phyloP scores from a whole-genome alignment of 2,113 vertebrate genomes.

The Oplegnathus fasciatus region DNA sequence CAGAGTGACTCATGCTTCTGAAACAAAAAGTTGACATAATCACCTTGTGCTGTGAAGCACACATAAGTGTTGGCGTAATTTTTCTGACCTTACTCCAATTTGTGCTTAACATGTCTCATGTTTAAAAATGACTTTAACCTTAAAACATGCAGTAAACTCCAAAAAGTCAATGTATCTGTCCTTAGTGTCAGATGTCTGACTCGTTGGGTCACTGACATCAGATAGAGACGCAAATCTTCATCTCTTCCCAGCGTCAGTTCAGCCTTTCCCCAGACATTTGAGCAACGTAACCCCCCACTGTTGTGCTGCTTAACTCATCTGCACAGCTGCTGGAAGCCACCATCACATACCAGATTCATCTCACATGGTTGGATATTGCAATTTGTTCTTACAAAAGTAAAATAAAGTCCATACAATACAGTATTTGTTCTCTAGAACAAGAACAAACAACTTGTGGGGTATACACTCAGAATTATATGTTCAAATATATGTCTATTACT shows the following conservation, averaged over 20 bases:
- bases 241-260: not conserved
- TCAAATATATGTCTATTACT: no score
- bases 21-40: slow-evolving; percentile 25
- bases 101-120: slow-evolving; percentile 10
- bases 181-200: slow-evolving; percentile 3
- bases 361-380: no score
- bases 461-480: not conserved
- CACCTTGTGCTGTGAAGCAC: slow-evolving; percentile 27
- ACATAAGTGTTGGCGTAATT: slow-evolving; percentile 16
- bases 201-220: not conserved
- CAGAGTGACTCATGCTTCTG: slow-evolving; percentile 56
- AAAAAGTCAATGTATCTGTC: not conserved
- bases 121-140: slow-evolving; percentile 19
- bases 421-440: not conserved
- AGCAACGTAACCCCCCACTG: no score
- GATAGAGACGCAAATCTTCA: not conserved
- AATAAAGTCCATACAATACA: no score
- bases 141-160: not conserved
- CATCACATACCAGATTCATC: no score
- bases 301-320: not conserved
- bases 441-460: not conserved
- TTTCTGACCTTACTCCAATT: slow-evolving; percentile 26
- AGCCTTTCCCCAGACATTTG: not conserved
- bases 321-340: not conserved
- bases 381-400: no score